Evolutionary conservation across 2,113 vertebrate species (phyloP), one percentile per base, ranked within the genome.

Genomic region (Amphiprion percula): DNA sequence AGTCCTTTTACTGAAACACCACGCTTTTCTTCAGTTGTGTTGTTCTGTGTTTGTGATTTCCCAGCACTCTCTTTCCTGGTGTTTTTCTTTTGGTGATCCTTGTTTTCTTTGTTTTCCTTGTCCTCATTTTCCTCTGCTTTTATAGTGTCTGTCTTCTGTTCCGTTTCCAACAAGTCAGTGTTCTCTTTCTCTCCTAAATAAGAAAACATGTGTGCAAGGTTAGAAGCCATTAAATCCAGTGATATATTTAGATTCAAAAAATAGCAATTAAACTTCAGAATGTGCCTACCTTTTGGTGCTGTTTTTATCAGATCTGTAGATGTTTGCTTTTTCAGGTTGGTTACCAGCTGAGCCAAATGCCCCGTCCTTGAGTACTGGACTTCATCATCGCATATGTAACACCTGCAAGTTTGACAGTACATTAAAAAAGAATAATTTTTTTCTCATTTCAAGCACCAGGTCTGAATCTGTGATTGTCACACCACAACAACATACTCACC

Each of bases 341-440:
- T 95, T 87, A 99, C 92, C 82, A 97, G 90, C 86, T 99, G 98
- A 81, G 97, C 96, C 91, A 99, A 75, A 59, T 92, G 95, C n/a
- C 92, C 95, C 1, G 96, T 96, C 87, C 83, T 93, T 55, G 91
- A 95, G 82, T 96, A 98, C 1, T 93, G 93, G 66, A 99, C 95
- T 63, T 97, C 95, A 5, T 96, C 94, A 88, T 99, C 96, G 53
- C 98, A 99, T 3, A 95, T 72, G 83, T 99, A 99, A 94, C 98
- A 99, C 97, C 98, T 99, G 85, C 49, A 69, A 33, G 62, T 64
- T 80, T 67, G 78, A 26, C 5, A 58, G 39, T 46, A 55, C 17
- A 74, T 19, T 21, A 44, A 28, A 53, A 49, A 46, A 56, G 1
- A 37, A 26, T n/a, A 30, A 24, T 0, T 16, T 53, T 24, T 21